These are phyloP conservation scores for Drosophila demipolita DNA, from an alignment of 2,888 invertebrate genomes.

Conservation along the genomic window DNA sequence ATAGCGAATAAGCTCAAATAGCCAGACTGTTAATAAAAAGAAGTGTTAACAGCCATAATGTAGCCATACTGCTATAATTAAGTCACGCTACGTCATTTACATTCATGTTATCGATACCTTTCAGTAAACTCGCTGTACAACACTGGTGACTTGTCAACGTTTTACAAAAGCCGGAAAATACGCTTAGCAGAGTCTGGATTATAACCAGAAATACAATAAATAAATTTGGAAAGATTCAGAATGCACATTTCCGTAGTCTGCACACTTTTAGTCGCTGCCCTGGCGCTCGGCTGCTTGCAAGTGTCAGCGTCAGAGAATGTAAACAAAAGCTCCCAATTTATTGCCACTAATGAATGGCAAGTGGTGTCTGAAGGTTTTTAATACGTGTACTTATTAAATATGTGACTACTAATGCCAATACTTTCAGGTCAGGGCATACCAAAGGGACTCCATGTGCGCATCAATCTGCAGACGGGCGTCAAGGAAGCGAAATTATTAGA, in stretches of 20 bases:
- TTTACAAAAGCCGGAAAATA: conserved; percentile 34
- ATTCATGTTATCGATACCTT: conserved; percentile 12
- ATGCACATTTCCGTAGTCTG: conserved; percentile 16
- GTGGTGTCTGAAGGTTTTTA: conserved; percentile 87
- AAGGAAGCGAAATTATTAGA: conserved; percentile 91
- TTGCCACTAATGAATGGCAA: conserved; percentile 89
- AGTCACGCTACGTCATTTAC: not conserved
- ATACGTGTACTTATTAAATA: conserved; percentile 26
- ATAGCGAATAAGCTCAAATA: not conserved
- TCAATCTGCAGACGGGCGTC: conserved; percentile 90
- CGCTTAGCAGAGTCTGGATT: not conserved
- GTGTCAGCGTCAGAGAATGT: conserved; percentile 24
- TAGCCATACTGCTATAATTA: not conserved
- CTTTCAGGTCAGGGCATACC: conserved; percentile 89
- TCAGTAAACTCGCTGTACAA: not conserved
- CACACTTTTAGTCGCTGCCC: not conserved
- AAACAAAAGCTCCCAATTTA: conserved; percentile 83
- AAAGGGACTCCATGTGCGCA: conserved; percentile 90
- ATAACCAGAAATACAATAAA: not conserved
- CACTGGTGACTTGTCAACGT: conserved; percentile 23
- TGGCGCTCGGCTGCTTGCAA: conserved; percentile 25
- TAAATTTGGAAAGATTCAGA: not conserved
- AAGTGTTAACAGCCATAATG: not conserved
- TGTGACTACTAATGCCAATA: conserved; percentile 6
- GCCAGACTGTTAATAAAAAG: conserved; percentile 10